Evolutionary conservation across 2,797 vertebrate species (phyloP).

Genomic region (Falco peregrinus): DNA sequence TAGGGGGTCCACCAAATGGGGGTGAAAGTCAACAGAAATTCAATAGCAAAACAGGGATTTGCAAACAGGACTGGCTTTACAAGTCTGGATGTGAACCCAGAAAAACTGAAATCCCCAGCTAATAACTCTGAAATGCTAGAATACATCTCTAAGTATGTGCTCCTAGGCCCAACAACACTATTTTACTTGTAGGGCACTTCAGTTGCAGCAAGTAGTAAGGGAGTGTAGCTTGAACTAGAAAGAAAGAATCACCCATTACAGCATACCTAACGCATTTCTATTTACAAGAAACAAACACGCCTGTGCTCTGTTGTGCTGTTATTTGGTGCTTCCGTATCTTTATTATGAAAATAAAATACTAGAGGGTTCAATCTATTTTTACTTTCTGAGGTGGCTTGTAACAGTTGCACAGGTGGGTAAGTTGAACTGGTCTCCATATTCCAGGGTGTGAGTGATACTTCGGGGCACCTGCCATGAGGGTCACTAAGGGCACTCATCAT

Average conservation of each 20-base stretch:
- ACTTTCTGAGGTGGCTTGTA: neutral
- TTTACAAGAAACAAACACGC: neutral
- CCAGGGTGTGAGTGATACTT: neutral
- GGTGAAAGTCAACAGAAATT: neutral
- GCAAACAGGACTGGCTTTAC: neutral
- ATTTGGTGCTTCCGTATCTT: neutral
- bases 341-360: neutral
- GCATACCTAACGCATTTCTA: neutral
- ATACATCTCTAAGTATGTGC: neutral
- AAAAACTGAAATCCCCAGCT: neutral
- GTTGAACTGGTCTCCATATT: neutral
- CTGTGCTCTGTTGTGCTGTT: neutral
- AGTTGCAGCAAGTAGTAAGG: neutral
- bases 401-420: neutral
- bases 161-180: neutral
- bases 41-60: neutral
- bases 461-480: neutral
- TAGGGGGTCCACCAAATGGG: neutral
- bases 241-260: neutral
- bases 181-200: neutral
- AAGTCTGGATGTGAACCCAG: neutral
- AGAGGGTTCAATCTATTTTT: neutral
- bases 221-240: neutral
- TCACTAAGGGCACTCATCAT: neutral
- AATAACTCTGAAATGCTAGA: neutral